These are phyloP conservation scores for Cathartes aura DNA, from an alignment of 2,113 vertebrate species.

Conservation along the genomic window DNA sequence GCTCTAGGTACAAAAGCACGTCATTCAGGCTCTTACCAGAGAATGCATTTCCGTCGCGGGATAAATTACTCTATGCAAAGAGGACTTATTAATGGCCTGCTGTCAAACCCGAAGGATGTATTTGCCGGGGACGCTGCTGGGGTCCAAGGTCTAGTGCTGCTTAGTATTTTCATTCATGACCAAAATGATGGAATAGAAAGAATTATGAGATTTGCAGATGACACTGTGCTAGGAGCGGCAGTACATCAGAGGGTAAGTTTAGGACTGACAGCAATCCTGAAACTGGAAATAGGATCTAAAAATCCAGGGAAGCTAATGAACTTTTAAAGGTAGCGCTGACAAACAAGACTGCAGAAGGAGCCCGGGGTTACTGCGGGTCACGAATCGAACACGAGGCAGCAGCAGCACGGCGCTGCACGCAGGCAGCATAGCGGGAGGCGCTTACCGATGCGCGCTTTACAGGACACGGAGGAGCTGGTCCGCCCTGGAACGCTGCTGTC, in stretches of 20 bases:
- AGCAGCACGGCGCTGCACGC: neutral
- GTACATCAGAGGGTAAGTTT: accelerated
- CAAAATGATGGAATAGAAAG: neutral
- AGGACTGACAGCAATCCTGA: accelerated
- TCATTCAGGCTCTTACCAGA: neutral
- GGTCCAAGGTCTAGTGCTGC: neutral
- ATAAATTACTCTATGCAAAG: neutral
- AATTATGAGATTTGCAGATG: neutral
- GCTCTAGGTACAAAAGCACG: neutral
- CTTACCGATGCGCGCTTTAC: accelerated
- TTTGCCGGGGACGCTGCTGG: neutral
- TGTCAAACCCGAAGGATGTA: neutral
- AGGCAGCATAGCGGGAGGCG: accelerated
- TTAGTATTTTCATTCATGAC: neutral
- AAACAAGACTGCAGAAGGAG: neutral
- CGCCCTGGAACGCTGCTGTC: accelerated
- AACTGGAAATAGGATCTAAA: neutral
- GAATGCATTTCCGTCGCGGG: accelerated
- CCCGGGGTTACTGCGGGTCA: accelerated
- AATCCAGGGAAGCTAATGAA: neutral
- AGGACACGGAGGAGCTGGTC: accelerated
- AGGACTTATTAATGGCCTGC: neutral
- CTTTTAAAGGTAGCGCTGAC: neutral
- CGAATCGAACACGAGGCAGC: accelerated
- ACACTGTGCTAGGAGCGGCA: neutral